Evolutionary conservation across 1,140 invertebrate genomes (phyloP), one percentile per base, ranked within the genome.

Genomic region (Zaprionus vittiger): DNA sequence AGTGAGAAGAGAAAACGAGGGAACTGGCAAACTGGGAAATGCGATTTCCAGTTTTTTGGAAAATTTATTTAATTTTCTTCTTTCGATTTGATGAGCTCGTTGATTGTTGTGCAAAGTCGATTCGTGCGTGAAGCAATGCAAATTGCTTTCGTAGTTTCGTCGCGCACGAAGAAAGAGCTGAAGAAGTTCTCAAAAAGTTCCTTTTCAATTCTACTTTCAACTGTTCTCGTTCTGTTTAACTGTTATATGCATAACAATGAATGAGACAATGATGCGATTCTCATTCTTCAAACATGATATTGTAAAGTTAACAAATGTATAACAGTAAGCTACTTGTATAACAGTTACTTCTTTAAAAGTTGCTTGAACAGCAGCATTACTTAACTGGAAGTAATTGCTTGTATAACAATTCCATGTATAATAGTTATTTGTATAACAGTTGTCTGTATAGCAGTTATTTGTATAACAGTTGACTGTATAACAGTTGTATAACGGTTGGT

Each of bases 81-180:
- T 47, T 57, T 67, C 54, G 55, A 67, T 57, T 67, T 67, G 54
- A 31, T 67, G 24, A 67, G 17, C 54, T 65, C 41, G 44, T 57
- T 72, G 60, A 63, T 56, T 71, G 59, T 71, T 20, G 56, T 63
- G 56, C 34, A 56, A 73, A 73, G 66, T 67, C 66, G 56, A 73
- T 59, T 65, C 20, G 63, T 52, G 63, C 63, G 22, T 22, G 11
- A 52, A 49, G 70, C 26, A 11, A 52, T 65, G 47, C 41, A 54
- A 54, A 56, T 56, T 56, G 9, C 47, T 52, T 24, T 22, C 9
- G 47, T 52, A 52, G 47, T 52, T 52, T 52, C 4, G 11, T 24
- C 1, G 11, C 12, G 15, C 44, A 5, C 1, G 9, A 24, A 52
- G 17, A 20, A 41, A 56, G 14, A 15, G 26, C 11, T 14, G 12